A percentile compares a stretch with the other conserved stretches of the same genome.
Conservation (phyloP, 2,113 vertebrate species). For the Leptobrachium leishanense region DNA sequence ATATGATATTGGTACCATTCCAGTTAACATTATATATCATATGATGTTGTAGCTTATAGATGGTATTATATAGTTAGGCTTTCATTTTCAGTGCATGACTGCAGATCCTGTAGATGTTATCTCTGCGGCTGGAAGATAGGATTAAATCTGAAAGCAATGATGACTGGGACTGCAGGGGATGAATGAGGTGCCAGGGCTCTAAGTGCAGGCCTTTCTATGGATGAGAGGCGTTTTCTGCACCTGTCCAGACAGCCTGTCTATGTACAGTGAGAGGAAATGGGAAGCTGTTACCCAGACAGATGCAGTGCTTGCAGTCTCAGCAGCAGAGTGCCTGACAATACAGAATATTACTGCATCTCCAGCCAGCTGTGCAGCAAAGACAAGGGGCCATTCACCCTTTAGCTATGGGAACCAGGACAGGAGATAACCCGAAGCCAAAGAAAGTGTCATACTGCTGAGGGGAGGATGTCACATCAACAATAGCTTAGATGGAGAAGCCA, state of each 20-base stretch:
- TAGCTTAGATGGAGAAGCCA: neutral
- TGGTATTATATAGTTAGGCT: neutral
- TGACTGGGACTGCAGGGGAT: neutral
- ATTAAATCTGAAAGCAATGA: neutral
- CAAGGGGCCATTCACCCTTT: neutral
- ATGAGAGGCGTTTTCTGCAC: neutral
- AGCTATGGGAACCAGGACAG: neutral
- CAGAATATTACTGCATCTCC: neutral
- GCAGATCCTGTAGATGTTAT: neutral
- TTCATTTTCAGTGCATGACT: neutral
- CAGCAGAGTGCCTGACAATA: neutral
- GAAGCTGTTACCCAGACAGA: neutral
- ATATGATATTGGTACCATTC: too few relatives aligned
- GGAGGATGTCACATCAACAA: neutral
- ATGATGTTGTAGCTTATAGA: too few relatives aligned
- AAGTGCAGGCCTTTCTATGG: neutral
- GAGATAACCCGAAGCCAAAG: neutral
- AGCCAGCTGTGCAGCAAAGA: neutral
- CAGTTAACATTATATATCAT: too few relatives aligned
- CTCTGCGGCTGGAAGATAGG: neutral
- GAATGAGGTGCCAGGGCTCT: neutral
- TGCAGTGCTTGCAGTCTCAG: neutral
- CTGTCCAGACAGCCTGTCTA: slow-evolving; percentile 5
- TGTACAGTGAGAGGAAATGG: neutral
- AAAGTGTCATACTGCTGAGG: neutral